Evolutionary conservation across 2,113 vertebrate species (phyloP), one percentile per base, ranked within the genome.

Genomic region (Phalacrocorax aristotelis): DNA sequence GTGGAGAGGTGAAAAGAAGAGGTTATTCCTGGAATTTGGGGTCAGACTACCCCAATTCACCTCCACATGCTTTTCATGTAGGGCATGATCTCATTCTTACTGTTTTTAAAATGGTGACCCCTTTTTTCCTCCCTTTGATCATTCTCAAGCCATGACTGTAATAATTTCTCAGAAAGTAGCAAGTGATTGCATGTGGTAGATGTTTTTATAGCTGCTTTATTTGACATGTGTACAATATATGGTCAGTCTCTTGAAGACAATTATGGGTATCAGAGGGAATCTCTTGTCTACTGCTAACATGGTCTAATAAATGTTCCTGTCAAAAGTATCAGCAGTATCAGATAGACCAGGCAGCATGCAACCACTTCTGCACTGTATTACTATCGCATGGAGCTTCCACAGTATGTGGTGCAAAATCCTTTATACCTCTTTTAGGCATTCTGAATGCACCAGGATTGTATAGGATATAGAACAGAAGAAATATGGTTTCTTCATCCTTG

Each of bases 281-380:
- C 44, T 40, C 86, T 66, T 62, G 40, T 83, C 77, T 85, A 38
- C 32, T 89, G 64, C 42, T 94, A 87, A 85, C 40, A 51, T 79
- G 60, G 7, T 76, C 40, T 76, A 95, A 95, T 94, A 82, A 87
- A 87, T 64, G 86, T 80, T 94, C 66, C 55, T 89, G 48, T 91
- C 66, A 85, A 62, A 95, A 62, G 4, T 54, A 71, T 72, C 81
- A 95, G 20, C 61, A 69, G 14, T 64, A 29, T 25, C 89, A 86
- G 55, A 81, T 13, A 75, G 60, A 89, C 12, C 72, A 84, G 74
- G 38, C 60, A 89, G 15, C 72, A 32, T 44, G 49, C n/a, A 92
- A 17, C 51, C 18, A 60, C 40, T 86, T 89, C 58, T 87, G 21
- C 10, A 5, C 11, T 58, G 40, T 32, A 15, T 82, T 87, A 92